phyloP scores from a whole-genome alignment of 2,888 invertebrate species.

The Cristatella mucedo region DNA sequence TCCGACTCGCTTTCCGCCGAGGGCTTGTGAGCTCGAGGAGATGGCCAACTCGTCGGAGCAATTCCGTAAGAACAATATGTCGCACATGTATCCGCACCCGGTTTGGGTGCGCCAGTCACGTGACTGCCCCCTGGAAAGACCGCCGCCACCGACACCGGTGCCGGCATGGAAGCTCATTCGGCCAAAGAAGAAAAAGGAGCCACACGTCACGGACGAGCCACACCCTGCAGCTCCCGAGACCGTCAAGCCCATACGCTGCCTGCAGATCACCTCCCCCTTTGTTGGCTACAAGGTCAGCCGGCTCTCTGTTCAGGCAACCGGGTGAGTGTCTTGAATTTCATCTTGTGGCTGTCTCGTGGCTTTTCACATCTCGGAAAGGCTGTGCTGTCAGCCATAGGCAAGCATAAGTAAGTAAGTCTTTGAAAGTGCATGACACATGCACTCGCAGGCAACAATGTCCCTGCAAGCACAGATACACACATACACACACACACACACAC shows the following conservation, averaged over 20 bases:
- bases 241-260: slow-evolving; percentile 30
- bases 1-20: slow-evolving; percentile 29
- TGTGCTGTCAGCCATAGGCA: too few relatives aligned
- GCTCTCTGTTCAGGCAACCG: slow-evolving; percentile 32
- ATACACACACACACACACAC: too few relatives aligned
- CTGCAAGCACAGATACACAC: too few relatives aligned
- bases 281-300: slow-evolving; percentile 36
- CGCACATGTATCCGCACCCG: slow-evolving; percentile 35
- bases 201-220: slow-evolving; percentile 34
- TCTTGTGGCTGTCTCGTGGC: too few relatives aligned
- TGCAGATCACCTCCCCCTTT: slow-evolving; percentile 35
- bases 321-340: slow-evolving; percentile 23
- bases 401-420: too few relatives aligned
- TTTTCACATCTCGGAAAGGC: too few relatives aligned
- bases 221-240: slow-evolving; percentile 17
- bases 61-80: slow-evolving; percentile 22
- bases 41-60: slow-evolving; percentile 35
- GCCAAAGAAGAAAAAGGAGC: slow-evolving; percentile 29
- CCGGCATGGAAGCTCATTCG: slow-evolving; percentile 38
- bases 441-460: too few relatives aligned
- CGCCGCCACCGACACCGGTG: slow-evolving; percentile 30
- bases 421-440: too few relatives aligned
- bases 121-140: slow-evolving; percentile 35
- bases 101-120: slow-evolving; percentile 35
- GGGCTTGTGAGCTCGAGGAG: slow-evolving; percentile 31